These are phyloP conservation scores for Dolichoris vasculosae DNA, from an alignment of 1,140 invertebrate genomes.

Conservation along the genomic window DNA sequence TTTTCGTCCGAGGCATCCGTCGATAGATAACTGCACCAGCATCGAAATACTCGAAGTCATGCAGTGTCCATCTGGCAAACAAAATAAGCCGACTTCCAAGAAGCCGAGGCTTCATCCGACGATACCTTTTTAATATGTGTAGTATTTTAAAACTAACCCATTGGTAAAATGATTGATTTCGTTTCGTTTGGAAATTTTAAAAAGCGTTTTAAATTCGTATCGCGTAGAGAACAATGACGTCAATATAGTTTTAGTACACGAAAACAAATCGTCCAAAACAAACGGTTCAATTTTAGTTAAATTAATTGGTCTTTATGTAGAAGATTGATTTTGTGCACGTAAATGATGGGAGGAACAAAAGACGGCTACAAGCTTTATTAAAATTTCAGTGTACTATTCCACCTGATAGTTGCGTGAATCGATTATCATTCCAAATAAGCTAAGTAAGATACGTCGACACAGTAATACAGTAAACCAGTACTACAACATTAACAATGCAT, in stretches of 20 bases:
- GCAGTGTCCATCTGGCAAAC: slow-evolving; percentile 12
- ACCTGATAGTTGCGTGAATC: neutral
- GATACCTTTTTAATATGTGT: neutral
- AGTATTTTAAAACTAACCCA: slow-evolving; percentile 7
- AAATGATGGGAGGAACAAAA: too few species aligned
- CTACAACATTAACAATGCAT: neutral
- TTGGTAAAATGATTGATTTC: neutral
- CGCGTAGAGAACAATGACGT: neutral
- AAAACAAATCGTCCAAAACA: neutral
- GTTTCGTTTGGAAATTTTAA: neutral
- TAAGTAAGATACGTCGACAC: neutral
- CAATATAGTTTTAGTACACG: neutral
- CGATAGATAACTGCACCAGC: slow-evolving; percentile 27
- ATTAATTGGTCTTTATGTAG: neutral
- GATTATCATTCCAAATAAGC: neutral
- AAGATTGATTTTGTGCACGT: neutral
- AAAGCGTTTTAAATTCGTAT: neutral
- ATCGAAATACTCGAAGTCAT: slow-evolving; percentile 31
- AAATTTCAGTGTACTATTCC: neutral
- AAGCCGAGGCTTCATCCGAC: neutral
- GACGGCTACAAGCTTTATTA: neutral
- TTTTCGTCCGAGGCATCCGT: slow-evolving; percentile 15
- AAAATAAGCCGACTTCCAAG: slow-evolving; percentile 9
- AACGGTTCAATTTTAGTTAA: neutral
- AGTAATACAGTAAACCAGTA: neutral